These are phyloP conservation scores for Psammodynastes pulverulentus DNA, from an alignment of 2,113 vertebrate genomes.

Conservation along the genomic window DNA sequence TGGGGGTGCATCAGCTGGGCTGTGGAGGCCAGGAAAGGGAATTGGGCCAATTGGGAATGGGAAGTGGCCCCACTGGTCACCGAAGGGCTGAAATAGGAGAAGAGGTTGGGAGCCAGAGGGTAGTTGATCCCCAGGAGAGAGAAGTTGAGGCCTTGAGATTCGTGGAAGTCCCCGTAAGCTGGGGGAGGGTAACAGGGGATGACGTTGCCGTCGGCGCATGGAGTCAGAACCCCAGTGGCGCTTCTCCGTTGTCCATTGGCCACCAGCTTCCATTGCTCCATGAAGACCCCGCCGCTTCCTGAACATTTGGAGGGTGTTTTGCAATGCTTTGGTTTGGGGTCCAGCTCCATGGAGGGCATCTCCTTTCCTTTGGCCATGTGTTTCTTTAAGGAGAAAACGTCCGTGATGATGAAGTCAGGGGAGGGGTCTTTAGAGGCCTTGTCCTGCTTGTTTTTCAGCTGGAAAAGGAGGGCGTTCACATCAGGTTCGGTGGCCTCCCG, in stretches of 20 bases:
- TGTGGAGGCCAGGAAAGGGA: conserved; percentile 86
- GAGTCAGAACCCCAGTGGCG: conserved; percentile 61
- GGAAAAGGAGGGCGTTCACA: conserved; percentile 51
- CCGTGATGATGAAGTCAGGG: conserved; percentile 76
- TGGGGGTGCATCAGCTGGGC: conserved; percentile 81
- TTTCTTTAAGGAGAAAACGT: conserved; percentile 80
- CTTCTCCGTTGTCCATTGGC: conserved; percentile 68
- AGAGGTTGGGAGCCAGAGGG: conserved; percentile 81
- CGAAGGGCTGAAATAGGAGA: conserved; percentile 87
- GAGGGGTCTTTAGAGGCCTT: conserved; percentile 70
- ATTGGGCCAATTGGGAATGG: conserved; percentile 76
- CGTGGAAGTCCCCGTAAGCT: conserved; percentile 77
- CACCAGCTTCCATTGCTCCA: conserved; percentile 83
- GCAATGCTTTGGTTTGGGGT: conserved; percentile 79
- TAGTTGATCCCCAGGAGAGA: conserved; percentile 90
- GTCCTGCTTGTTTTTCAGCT: conserved; percentile 62
- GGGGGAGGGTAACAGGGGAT: conserved; percentile 86
- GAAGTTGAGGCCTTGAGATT: conserved; percentile 84
- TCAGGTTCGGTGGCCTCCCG: conserved; percentile 31
- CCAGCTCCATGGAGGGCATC: conserved; percentile 62
- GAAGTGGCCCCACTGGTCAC: conserved; percentile 63
- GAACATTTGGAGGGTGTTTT: conserved; percentile 77
- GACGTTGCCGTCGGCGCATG: conserved; percentile 64
- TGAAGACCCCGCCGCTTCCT: conserved; percentile 68
- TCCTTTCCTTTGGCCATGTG: conserved; percentile 68